phyloP scores from a whole-genome alignment of 2,888 invertebrate genomes.

The Oscheius onirici region DNA sequence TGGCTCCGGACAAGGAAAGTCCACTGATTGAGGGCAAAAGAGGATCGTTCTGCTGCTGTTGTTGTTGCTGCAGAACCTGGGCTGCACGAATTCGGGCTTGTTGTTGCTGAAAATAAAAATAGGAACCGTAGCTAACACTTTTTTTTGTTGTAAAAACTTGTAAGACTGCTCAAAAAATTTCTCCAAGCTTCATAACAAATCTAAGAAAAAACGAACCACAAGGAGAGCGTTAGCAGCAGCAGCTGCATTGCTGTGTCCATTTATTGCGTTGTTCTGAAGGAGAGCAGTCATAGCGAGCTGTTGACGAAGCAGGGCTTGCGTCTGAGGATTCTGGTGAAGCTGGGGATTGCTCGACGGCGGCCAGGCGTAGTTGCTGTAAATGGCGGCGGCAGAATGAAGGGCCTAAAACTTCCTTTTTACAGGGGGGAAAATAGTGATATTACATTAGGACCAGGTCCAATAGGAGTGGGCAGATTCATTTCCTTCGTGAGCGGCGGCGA shows the following conservation, averaged over 20 bases:
- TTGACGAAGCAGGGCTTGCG: neutral
- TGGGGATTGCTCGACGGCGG: constrained; percentile 21
- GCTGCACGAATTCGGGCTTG: constrained; percentile 10
- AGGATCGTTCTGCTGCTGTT: neutral
- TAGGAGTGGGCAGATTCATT: neutral
- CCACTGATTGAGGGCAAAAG: constrained; percentile 4
- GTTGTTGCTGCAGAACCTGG: neutral
- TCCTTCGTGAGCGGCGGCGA: constrained; percentile 32
- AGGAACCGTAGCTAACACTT: no score
- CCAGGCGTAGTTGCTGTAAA: constrained; percentile 32
- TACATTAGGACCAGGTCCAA: neutral
- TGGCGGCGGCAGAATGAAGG: neutral
- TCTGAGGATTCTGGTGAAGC: neutral
- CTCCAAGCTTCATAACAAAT: no score
- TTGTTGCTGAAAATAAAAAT: constrained; percentile 21
- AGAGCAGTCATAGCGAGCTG: neutral
- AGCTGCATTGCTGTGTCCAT: neutral
- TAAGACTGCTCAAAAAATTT: no score
- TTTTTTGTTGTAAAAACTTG: no score
- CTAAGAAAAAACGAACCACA: neutral
- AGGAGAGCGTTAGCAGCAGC: neutral
- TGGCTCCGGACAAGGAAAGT: neutral
- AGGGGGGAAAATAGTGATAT: neutral
- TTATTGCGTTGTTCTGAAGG: constrained; percentile 20
- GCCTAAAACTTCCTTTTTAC: neutral